Percentiles rank a stretch among this genome's conserved stretches.
Evolutionary conservation across 2,888 invertebrate species (phyloP).

Genomic region (Orgyia antiqua): DNA sequence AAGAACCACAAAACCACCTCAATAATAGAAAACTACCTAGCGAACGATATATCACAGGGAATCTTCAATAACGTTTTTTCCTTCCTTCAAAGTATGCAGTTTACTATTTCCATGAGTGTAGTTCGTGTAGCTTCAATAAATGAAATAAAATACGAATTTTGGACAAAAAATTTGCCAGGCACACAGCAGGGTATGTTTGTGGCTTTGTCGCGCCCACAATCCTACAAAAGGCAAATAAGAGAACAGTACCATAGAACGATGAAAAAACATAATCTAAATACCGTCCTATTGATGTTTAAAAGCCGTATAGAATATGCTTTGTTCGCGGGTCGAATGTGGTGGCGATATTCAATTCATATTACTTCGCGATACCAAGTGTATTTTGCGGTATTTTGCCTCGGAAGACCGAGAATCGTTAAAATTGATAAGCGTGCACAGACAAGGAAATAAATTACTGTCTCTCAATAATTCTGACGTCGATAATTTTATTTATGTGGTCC

Average conservation of each 20-base stretch:
- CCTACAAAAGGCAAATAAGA: constrained; percentile 75
- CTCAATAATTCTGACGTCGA: constrained; percentile 34
- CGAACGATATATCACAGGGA: constrained; percentile 63
- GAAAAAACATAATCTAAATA: constrained; percentile 74
- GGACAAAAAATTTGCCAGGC: constrained; percentile 61
- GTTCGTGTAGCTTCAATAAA: constrained; percentile 51
- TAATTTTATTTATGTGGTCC: constrained; percentile 48
- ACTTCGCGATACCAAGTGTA: constrained; percentile 39
- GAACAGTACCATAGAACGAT: constrained; percentile 55
- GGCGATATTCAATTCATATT: constrained; percentile 74
- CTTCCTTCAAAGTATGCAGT: constrained; percentile 27
- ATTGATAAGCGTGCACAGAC: constrained; percentile 28
- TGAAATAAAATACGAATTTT: constrained; percentile 72
- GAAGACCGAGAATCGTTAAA: constrained; percentile 32
- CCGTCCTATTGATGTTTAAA: constrained; percentile 73
- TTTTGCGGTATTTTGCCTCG: constrained; percentile 19
- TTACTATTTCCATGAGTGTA: constrained; percentile 43
- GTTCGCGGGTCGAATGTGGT: constrained; percentile 65
- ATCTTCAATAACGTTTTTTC: constrained; percentile 62
- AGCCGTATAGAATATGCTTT: constrained; percentile 68
- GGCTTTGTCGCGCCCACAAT: constrained; percentile 76
- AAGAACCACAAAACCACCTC: constrained; percentile 50
- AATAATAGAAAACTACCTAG: constrained; percentile 54
- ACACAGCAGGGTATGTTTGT: constrained; percentile 73
- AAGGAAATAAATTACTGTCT: constrained; percentile 26